Base-by-base conservation (phyloP, 2,797 vertebrate species). In the Rhynchonycteris naso region DNA sequence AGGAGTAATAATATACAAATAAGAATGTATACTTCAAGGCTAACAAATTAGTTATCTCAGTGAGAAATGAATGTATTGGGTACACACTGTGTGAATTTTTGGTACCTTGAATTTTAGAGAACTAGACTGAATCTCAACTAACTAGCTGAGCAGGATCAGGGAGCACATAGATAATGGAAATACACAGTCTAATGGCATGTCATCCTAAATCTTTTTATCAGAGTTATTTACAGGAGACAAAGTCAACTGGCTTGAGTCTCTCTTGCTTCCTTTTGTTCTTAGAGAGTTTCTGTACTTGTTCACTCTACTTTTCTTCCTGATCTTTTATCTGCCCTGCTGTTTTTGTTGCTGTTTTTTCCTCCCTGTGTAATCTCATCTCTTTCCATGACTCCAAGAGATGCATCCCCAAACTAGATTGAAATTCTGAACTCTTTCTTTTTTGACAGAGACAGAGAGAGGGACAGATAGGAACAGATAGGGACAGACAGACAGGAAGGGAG, bases 41-140 rank as follows among this genome's bases (percentile, higher is more conserved):
- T 87, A 33, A 71, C n/a, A 63, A 91, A 54, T 79, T 76, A 74
- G 68, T 80, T 80, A 69, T 30, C 63, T 85, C 14, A 50, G 7
- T 72, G 52, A 90, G 58, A 65, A 56, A 56, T 52, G 43, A 88
- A 28, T 85, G 43, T 16, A 50, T 61, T 82, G 69, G 71, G 30
- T 90, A 54, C n/a, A 92, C 71, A 82, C 33, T 68, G 21, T 84
- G 33, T 94, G 63, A 84, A 14, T 93, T 71, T 91, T 63, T 88
- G 65, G n/a, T 75, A 94, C 52, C 13, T 26, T 82, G 24, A 72
- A 85, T 78, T 93, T 94, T 47, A 80, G 35, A 84, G 43, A 91
- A 75, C 26, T 74, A 0, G 35, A 59, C 52, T 50, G 54, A 82
- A 65, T 79, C 76, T 92, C 63, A 87, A 6, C 50, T 84, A 85